These are phyloP conservation scores for Picathartes gymnocephalus DNA, from an alignment of 2,113 vertebrate genomes.

Conservation along the genomic window DNA sequence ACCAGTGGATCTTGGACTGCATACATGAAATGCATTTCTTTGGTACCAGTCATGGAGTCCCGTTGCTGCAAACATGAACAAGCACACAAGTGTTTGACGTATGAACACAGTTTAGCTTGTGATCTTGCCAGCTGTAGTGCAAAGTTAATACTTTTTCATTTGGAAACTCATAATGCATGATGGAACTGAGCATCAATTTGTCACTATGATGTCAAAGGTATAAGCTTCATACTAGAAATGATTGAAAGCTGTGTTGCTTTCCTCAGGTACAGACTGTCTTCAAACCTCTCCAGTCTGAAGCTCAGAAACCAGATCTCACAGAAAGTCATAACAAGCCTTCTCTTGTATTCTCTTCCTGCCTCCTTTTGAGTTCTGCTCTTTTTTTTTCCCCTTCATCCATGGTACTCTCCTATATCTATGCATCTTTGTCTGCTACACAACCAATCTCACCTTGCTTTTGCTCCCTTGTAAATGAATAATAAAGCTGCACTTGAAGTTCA, in stretches of 20 bases:
- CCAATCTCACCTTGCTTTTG: background rate
- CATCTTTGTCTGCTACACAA: background rate
- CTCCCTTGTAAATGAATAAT: background rate
- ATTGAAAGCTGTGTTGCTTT: background rate
- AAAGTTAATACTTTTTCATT: conserved; percentile 26
- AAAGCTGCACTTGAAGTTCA: background rate
- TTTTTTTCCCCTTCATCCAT: background rate
- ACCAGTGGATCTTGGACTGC: background rate
- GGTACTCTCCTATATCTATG: background rate
- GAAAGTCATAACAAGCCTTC: background rate
- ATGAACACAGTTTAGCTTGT: background rate
- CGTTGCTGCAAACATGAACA: background rate
- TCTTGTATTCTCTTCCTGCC: background rate
- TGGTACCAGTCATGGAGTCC: background rate
- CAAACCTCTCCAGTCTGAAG: background rate
- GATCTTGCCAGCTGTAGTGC: background rate
- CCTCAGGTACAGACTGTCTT: background rate
- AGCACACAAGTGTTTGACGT: background rate
- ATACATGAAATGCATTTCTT: background rate
- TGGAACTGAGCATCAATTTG: background rate
- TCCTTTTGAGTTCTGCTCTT: background rate
- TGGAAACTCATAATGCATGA: background rate
- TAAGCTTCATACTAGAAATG: background rate
- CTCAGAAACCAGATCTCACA: background rate
- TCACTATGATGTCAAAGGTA: background rate